Base-by-base conservation (phyloP, 2,797 vertebrate genomes). In the Acridotheres tristis region DNA sequence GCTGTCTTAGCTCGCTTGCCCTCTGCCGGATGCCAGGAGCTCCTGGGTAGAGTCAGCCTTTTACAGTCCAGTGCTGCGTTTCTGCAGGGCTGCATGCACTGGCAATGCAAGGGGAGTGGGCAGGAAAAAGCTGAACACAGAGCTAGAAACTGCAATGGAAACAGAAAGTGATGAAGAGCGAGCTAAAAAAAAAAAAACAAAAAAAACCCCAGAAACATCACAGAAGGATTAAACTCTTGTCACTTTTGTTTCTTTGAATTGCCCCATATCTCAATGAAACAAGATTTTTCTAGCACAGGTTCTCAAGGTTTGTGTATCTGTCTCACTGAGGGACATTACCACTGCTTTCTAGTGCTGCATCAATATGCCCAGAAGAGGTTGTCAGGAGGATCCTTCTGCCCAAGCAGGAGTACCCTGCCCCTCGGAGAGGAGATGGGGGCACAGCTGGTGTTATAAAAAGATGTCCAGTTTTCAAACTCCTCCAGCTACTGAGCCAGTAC, bases 1-100 rank as follows among this genome's bases (percentile, higher is more conserved):
- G 34, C 54, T 83, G 69, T 51, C 25, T 62, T 48, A 4, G 72
- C 92, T 85, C 40, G 40, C 89, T 88, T 96, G 93, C 81, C 93
- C 92, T 92, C 92, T 96, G 90, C 93, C 34, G 87, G 90, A 59
- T 80, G n/a, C 84, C 84, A n/a, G 86, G 15, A 83, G 78, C 19
- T 53, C 16, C 3, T 11, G 50, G 57, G 19, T 32, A 7, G 42
- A 78, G 50, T 10, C 65, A 22, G 58, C 40, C 27, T 43, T 38
- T 47, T 0, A 15, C 32, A 47, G 38, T 3, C n/a, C 69, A 14
- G 38, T 3, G 19, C 65, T 45, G 25, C 12, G 0, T n/a, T 76
- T 42, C 78, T 79, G 53, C 72, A 54, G 59, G 53, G 72, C 58
- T 80, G 58, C 54, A 10, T 10, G 22, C 34, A 11, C 45, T 58